Base-by-base conservation (phyloP, 2,113 vertebrate species). In the Corythornis vintsioides region DNA sequence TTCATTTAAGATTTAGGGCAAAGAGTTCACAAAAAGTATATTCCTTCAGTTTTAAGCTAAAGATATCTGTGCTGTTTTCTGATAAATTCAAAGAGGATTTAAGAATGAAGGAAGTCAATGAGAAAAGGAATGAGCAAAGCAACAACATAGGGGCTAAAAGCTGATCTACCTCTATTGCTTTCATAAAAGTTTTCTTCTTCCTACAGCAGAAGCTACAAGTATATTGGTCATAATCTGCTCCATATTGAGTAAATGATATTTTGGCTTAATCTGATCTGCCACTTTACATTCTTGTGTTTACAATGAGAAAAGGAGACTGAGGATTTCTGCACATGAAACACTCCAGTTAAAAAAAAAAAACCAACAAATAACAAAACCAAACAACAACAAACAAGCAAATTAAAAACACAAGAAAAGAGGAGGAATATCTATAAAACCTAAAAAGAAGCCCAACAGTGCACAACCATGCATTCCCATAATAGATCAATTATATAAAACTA, bases 401-500 rank as follows among this genome's bases (percentile, higher is more conserved):
- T 15, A 40, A 40, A 21, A 67, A n/a, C 10, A 24, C 4, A 43
- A 66, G 22, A 29, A 56, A 26, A 65, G 42, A 59, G 7, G 10
- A 78, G 9, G 13, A 25, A 56, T 64, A 31, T 38, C 57, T 5
- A 14, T 6, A 48, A 19, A 69, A 1, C 5, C 5, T 21, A 16
- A 8, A 11, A 50, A 63, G 77, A 21, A 15, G 0, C 7, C 18
- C 9, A 52, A 25, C 26, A 71, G 10, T 48, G 5, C 8, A 43
- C 9, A 78, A 7, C 5, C 1, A 2, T 52, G 13, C 15, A 13
- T 42, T 72, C 3, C 7, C 4, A 9, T 26, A n/a, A 29, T 24
- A 43, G 16, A 22, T 26, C 13, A 7, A 3, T 48, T 48, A 11
- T 1, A 5, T 63, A 10, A 11, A 31, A 21, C 7, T 66, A 4